Evolutionary conservation across 2,797 vertebrate genomes (phyloP).

Genomic region (Myiotriccus ornatus): DNA sequence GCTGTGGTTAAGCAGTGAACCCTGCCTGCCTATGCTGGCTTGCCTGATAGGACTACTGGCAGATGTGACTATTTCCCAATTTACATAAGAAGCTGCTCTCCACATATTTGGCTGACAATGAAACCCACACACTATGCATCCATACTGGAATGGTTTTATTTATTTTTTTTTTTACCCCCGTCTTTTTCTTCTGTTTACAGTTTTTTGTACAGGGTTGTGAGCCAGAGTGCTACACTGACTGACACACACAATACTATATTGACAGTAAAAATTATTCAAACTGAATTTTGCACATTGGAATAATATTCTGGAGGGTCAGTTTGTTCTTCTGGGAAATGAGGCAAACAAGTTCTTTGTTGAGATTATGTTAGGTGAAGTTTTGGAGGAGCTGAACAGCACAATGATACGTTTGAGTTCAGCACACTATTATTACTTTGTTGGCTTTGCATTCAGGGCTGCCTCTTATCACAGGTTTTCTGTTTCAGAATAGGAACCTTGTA

Average conservation of each 20-base stretch:
- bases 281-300: neutral
- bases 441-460: neutral
- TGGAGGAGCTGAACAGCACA: neutral
- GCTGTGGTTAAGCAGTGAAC: neutral
- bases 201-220: neutral
- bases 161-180: neutral
- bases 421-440: neutral
- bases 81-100: neutral
- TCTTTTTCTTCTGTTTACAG: neutral
- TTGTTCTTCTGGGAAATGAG: neutral
- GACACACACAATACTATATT: neutral
- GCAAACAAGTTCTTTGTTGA: neutral
- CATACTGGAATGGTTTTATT: neutral
- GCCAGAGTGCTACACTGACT: neutral
- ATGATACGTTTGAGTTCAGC: neutral
- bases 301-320: neutral
- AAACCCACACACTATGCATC: neutral
- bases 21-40: neutral
- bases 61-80: neutral
- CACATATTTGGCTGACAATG: neutral
- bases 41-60: neutral
- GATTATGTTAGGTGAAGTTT: neutral
- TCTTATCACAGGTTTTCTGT: neutral
- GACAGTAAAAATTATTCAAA: neutral
- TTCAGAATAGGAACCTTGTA: slow-evolving; percentile 6